Evolutionary conservation across 2,797 vertebrate species (phyloP), one percentile per base, ranked within the genome.

Genomic region (Thaleichthys pacificus): DNA sequence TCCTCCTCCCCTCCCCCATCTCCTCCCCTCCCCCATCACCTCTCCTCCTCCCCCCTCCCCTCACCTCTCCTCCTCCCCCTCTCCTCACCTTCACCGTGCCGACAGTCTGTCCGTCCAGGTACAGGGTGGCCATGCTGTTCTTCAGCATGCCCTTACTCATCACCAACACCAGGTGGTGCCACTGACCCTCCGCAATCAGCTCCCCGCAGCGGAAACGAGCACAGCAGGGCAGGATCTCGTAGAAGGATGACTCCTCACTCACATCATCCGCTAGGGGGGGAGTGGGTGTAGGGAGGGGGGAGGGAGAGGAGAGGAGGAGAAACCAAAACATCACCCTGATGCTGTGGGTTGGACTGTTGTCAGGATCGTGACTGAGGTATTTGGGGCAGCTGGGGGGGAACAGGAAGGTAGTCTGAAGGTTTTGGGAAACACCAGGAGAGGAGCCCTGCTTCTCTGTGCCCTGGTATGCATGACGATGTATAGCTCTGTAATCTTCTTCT

Each of bases 131-230:
- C 49, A 97, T 97, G 83, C 98, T 99, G 89, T 99, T 99, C 89
- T 99, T 99, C 60, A 99, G 86, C 97, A 99, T 98, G 90, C 98
- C 98, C 90, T 97, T 98, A 86, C 97, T 98, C 98, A 99, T 98
- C 63, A 99, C 96, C 84, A 99, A 86, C 86, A 97, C 93, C 71
- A 99, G 92, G 86, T 99, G 98, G 92, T 99, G 98, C 98, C 98
- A 99, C 87, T 99, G 97, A 62, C 97, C 97, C 91, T 99, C 98
- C 1, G 91, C 86, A 47, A 99, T 97, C 77, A 97, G 94, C 73
- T 99, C 98, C 21, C 95, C 93, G 0, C 97, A 99, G 80, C 98
- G 96, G 86, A 99, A 98, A 24, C 96, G 96, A 51, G 96, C 95
- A 15, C 96, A 98, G 86, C 97, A 98, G 5, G 98, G 97, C 66